phyloP scores from a whole-genome alignment of 2,113 vertebrate species.

The Hydrolagus affinis region DNA sequence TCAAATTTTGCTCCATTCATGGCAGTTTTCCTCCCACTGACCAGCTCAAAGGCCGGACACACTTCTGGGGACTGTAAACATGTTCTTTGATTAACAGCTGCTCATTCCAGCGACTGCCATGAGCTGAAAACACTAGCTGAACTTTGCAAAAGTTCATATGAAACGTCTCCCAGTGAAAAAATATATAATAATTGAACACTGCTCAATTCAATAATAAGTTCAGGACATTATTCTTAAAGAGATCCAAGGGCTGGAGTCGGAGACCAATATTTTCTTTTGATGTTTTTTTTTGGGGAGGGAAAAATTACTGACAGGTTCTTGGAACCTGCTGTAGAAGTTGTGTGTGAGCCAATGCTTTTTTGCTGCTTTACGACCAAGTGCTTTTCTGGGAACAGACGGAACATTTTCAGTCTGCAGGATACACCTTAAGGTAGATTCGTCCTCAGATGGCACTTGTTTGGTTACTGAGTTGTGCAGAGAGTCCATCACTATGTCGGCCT shows the following conservation, averaged over 20 bases:
- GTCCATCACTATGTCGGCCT: neutral
- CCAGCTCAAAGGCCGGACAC: neutral
- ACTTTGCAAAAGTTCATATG: neutral
- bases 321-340: too few species aligned
- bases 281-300: too few species aligned
- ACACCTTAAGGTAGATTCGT: neutral
- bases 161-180: neutral
- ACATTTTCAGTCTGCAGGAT: neutral
- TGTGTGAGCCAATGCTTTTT: too few species aligned
- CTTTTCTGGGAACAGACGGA: neutral
- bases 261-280: neutral
- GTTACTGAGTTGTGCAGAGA: neutral
- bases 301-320: too few species aligned
- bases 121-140: neutral
- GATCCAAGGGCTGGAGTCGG: neutral
- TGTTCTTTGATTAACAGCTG: neutral
- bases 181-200: too few species aligned
- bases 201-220: neutral
- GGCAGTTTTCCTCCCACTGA: slow-evolving; percentile 2
- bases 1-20: slow-evolving; percentile 20
- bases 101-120: neutral
- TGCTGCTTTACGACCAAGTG: too few species aligned
- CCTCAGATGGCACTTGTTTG: neutral
- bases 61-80: neutral
- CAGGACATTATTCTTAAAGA: neutral